Base-by-base conservation (phyloP, 2,888 invertebrate genomes). In the Mimachlamys varia region DNA sequence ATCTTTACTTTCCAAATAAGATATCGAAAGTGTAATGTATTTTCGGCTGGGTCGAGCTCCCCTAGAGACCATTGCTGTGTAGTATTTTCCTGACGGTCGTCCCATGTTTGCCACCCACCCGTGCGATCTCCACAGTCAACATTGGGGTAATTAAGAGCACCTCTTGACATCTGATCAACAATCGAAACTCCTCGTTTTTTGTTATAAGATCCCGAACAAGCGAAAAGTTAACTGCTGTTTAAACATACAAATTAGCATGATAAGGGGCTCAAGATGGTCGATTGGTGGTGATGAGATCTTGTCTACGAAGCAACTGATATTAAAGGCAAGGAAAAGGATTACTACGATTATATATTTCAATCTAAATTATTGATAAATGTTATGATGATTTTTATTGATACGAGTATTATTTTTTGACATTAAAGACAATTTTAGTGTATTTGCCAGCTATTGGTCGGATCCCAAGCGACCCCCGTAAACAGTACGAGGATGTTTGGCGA, bases 161-260 rank as follows among this genome's bases (percentile, higher is more conserved):
- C 33, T 76, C 76, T 76, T 76, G 76, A 76, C 76, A 76, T 76
- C 76, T 33, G 76, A 76, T 76, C 76, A 76, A 76, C 76, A 76
- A 76, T 76, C 15, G 3, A 15, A 27, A 15, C 76, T 76, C 76
- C 76, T 76, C 76, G 33, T 76, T 76, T 76, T 76, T 76, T 76
- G 76, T 33, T 76, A 76, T 76, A 76, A 76, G 76, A 10, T 33
- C 76, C 33, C 76, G 76, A 76, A 76, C 76, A 33, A 76, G 76
- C 76, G 76, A 76, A 76, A 76, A 76, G 76, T 76, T 76, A 76
- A 76, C 76, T 76, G 76, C 76, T 76, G 76, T 33, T 76, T 76
- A 76, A 76, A 76, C 76, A 76, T 27, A 0, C 76, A 27, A 76
- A 76, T 76, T 76, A 76, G 76, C 76, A 33, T 15, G 76, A 76